Conservation (phyloP, 2,113 vertebrate species). For the Delphinapterus leucas region DNA sequence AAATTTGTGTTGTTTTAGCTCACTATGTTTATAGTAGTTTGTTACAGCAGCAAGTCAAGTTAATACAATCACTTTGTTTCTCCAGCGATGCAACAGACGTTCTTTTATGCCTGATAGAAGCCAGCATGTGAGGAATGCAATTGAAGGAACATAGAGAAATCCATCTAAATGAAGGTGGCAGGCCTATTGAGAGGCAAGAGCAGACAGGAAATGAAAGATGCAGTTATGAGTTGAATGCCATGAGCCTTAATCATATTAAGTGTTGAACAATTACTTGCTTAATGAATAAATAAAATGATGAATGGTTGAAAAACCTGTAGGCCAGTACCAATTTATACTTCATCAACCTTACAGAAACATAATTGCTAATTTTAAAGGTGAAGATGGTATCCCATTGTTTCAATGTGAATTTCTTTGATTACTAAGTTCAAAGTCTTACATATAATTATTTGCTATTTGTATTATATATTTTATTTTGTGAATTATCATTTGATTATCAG, state of each 20-base stretch:
- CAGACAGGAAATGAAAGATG: not conserved
- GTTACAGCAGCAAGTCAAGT: not conserved
- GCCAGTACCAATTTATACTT: not conserved
- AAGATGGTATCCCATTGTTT: conserved; percentile 38
- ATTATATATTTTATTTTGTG: conserved; percentile 22
- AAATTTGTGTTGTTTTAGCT: not conserved
- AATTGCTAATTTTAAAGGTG: conserved; percentile 28
- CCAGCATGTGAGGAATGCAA: not conserved
- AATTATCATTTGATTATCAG: conserved; percentile 37
- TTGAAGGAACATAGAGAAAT: not conserved
- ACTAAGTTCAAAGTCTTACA: conserved; percentile 8
- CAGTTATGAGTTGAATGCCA: not conserved
- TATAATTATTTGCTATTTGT: conserved; percentile 28
- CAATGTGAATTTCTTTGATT: conserved; percentile 28
- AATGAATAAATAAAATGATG: conserved; percentile 27
- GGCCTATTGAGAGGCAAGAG: not conserved
- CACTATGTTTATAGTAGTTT: not conserved
- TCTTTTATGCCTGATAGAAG: not conserved
- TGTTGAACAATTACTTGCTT: not conserved
- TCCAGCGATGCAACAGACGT: not conserved
- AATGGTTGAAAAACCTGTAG: not conserved
- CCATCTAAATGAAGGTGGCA: not conserved
- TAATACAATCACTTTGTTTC: not conserved
- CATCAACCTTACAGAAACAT: not conserved
- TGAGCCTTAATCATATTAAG: not conserved